phyloP scores from a whole-genome alignment of 2,113 vertebrate species.

The Plecturocebus donacophilus region DNA sequence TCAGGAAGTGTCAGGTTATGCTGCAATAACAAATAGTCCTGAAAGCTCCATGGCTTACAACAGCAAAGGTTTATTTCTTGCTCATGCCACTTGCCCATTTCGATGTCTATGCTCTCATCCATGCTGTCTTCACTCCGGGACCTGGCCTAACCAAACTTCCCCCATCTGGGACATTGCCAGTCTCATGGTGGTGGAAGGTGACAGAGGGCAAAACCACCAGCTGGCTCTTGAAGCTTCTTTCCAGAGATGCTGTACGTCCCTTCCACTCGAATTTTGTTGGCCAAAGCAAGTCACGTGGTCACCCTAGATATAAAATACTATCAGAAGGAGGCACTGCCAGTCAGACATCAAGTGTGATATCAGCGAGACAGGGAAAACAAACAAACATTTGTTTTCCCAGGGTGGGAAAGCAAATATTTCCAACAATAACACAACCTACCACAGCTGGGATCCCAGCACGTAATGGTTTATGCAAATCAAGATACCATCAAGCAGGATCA shows the following conservation, averaged over 20 bases:
- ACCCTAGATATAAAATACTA: not conserved
- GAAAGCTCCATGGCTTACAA: not conserved
- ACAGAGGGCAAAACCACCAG: not conserved
- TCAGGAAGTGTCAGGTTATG: not conserved
- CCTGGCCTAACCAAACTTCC: not conserved
- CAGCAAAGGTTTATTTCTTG: not conserved
- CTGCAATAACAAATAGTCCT: not conserved
- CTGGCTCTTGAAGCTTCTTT: not conserved
- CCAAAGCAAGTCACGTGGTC: not conserved
- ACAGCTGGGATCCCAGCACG: not conserved
- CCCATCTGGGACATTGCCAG: not conserved
- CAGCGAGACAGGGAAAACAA: not conserved
- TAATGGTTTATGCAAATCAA: not conserved
- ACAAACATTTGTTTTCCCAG: not conserved
- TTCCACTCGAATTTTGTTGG: not conserved
- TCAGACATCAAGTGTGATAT: not conserved
- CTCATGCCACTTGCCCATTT: not conserved
- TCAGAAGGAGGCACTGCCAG: not conserved
- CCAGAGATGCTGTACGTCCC: not conserved
- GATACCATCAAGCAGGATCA: not conserved
- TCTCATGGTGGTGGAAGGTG: not conserved
- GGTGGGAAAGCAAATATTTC: not conserved
- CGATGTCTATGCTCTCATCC: not conserved
- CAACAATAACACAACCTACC: not conserved
- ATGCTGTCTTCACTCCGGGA: not conserved